Evolutionary conservation across 2,797 vertebrate species (phyloP).

Genomic region (Lepus oiostolus): DNA sequence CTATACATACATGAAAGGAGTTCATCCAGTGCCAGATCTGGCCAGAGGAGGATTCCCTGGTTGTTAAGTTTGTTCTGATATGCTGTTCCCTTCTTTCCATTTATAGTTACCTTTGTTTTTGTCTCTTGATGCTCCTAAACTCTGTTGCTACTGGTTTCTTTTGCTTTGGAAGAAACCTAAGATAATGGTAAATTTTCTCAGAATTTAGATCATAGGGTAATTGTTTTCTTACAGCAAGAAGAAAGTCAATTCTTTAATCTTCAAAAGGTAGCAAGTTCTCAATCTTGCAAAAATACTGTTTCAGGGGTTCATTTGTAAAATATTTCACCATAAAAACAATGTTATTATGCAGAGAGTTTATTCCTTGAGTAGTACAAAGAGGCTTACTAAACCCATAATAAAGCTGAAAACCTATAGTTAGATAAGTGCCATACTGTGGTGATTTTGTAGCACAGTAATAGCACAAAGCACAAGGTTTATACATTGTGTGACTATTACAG

Average conservation of each 20-base stretch:
- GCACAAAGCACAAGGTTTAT: slow-evolving; percentile 28
- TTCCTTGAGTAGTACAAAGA: slow-evolving; percentile 1
- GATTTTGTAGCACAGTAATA: slow-evolving; percentile 20
- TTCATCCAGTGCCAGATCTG: background rate
- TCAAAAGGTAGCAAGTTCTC: slow-evolving; percentile 14
- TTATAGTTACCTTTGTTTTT: background rate
- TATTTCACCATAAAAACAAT: background rate
- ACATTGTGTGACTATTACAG: slow-evolving; percentile 22
- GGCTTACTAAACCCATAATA: background rate
- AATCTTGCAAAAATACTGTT: slow-evolving; percentile 30
- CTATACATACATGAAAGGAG: background rate
- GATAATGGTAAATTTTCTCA: slow-evolving; percentile 24
- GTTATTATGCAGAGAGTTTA: background rate
- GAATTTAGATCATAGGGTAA: background rate
- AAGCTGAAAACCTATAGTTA: slow-evolving; percentile 11
- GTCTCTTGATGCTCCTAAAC: slow-evolving; percentile 28
- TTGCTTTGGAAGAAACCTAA: slow-evolving; percentile 46
- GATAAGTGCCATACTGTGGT: background rate
- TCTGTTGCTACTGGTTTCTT: slow-evolving; percentile 25
- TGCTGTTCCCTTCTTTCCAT: background rate
- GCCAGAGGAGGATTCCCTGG: background rate
- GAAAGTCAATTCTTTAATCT: slow-evolving; percentile 38
- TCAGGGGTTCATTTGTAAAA: slow-evolving; percentile 46
- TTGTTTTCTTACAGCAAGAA: slow-evolving; percentile 41
- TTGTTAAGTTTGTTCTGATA: background rate